A percentile compares a stretch with the other conserved stretches of the same genome.
Conservation (phyloP, 2,888 invertebrate genomes). For the Diaphora mendica region DNA sequence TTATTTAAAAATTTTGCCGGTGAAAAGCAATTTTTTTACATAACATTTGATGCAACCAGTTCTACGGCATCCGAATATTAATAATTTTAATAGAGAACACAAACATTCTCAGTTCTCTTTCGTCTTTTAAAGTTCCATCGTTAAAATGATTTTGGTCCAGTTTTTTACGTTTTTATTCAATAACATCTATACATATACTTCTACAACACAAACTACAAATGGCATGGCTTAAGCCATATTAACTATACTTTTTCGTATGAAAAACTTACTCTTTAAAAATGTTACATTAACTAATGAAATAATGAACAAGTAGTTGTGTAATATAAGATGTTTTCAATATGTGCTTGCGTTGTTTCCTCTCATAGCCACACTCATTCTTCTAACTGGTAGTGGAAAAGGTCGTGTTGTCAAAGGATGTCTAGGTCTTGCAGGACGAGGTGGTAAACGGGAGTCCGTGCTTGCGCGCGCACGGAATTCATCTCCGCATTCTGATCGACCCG, state of each 20-base stretch:
- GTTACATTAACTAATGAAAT: neutral
- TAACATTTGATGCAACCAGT: neutral
- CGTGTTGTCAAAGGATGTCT: slow-evolving; percentile 77
- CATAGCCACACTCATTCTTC: slow-evolving; percentile 93
- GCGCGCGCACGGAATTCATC: slow-evolving; percentile 90
- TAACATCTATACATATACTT: neutral
- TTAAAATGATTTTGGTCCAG: neutral
- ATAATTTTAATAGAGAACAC: neutral
- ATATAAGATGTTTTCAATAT: slow-evolving; percentile 52
- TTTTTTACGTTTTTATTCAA: neutral
- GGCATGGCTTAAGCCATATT: too few relatives aligned
- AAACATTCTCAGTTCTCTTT: neutral
- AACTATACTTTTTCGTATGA: too few relatives aligned
- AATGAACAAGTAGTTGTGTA: neutral
- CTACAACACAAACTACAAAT: neutral
- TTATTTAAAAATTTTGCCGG: neutral
- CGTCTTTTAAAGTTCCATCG: neutral
- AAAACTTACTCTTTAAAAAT: too few relatives aligned
- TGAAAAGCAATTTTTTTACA: neutral
- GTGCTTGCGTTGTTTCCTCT: slow-evolving; percentile 87
- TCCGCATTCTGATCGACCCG: slow-evolving; percentile 66
- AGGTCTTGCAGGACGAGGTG: slow-evolving; percentile 87
- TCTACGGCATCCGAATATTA: neutral
- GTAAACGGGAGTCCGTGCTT: slow-evolving; percentile 88
- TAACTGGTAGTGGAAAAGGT: slow-evolving; percentile 83